Evolutionary conservation across 2,113 vertebrate genomes (phyloP).

Genomic region (zebrafish (Danio rerio)): DNA sequence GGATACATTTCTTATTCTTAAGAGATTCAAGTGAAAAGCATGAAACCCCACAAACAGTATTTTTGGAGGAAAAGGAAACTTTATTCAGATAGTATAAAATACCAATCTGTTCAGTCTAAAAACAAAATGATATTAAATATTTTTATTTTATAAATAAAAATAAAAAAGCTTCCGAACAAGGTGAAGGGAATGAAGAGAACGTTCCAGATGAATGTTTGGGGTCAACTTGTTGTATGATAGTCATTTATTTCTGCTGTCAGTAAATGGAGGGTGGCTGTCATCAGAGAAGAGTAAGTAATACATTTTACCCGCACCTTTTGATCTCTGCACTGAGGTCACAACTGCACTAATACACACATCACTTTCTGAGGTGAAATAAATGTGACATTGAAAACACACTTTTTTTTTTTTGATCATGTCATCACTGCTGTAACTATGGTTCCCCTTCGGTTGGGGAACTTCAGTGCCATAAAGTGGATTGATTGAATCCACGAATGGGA

Average conservation of each 20-base stretch:
- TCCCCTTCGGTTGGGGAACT: no score
- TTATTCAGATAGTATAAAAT: no score
- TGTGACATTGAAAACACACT: slow-evolving; percentile 24
- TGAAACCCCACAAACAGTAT: no score
- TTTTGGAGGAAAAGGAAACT: no score
- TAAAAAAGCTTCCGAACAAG: neutral
- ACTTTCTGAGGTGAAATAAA: slow-evolving; percentile 8
- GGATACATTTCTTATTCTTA: neutral
- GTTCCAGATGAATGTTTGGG: slow-evolving; percentile 29
- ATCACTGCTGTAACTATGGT: neutral
- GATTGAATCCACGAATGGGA: no score
- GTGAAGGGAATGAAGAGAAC: neutral
- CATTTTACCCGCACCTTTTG: slow-evolving; percentile 22
- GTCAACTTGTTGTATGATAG: slow-evolving; percentile 22
- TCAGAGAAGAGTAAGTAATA: slow-evolving; percentile 39
- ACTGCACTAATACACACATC: neutral
- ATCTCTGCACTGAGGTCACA: slow-evolving; percentile 29
- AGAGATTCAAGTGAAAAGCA: neutral
- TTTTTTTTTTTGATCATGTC: neutral
- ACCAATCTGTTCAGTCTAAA: no score
- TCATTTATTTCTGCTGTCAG: slow-evolving; percentile 49
- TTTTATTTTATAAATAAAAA: no score
- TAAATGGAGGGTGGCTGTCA: slow-evolving; percentile 37
- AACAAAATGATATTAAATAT: no score
- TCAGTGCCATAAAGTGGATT: no score